Evolutionary conservation across 2,888 invertebrate genomes (phyloP), one percentile per base, ranked within the genome.

Genomic region (Netelia melanura): DNA sequence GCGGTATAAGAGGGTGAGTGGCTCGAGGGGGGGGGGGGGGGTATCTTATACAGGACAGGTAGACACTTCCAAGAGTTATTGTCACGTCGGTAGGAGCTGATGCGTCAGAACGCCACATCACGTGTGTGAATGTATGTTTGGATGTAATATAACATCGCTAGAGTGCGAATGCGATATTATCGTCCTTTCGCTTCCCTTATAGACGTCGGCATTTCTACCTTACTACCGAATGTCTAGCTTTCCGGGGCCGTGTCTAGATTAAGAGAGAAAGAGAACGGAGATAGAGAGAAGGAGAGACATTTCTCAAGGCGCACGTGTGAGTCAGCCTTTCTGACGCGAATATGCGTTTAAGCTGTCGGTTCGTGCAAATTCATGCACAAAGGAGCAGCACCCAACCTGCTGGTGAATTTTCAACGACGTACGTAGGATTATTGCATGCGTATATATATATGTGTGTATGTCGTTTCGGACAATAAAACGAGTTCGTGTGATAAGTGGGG

Each of bases 341-440:
- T 84, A 77, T 77, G 84, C 81, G 62, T 77, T 84, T 76, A 56
- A 74, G 62, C 77, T 81, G 81, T 81, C 81, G 38, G 62, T 67
- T 56, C 62, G 44, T 68, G 44, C 14, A 54, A 77, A 84, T 81
- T 81, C 71, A 81, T 72, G 67, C 81, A 84, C 84, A 80, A 71
- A 76, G 80, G 67, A 54, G 58, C 64, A 58, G 38, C 43, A 17
- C 2, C 75, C 68, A 5, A 67, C 58, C n/a, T 62, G 61, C 52
- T 52, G 38, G 61, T 62, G 75, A 64, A 81, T 70, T 81, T 62
- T 14, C 70, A 70, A 44, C 58, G 23, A 25, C 76, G 44, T 56
- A 17, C 44, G 54, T 44, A n/a, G 38, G 9, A 21, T 30, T 30
- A 30, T 5, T 30, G 30, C 30, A 30, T 21, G 54, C 52, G 48